Evolutionary conservation across 1,140 invertebrate species (phyloP).

Genomic region (Sitophilus oryzae): DNA sequence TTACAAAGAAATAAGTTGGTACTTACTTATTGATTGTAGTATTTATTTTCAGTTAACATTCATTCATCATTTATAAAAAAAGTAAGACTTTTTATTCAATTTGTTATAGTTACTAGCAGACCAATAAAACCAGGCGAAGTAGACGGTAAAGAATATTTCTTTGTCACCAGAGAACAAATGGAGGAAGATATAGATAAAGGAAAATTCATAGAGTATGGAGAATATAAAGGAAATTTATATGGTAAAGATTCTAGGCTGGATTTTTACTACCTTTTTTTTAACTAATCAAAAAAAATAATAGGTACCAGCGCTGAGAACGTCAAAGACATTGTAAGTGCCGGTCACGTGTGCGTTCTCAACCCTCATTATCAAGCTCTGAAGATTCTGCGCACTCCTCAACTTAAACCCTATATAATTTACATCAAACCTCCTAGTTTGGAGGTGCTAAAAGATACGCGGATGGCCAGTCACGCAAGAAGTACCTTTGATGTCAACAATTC

Average conservation of each 20-base stretch:
- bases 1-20: no score
- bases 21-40: no score
- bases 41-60: no score
- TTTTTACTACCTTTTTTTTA: background rate
- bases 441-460: constrained; percentile 75
- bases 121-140: constrained; percentile 76
- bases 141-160: constrained; percentile 92
- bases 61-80: no score
- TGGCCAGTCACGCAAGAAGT: constrained; percentile 73
- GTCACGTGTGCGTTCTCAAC: constrained; percentile 87
- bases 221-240: constrained; percentile 96
- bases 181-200: constrained; percentile 83
- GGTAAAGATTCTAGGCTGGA: constrained; percentile 48
- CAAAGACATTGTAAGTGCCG: constrained; percentile 77
- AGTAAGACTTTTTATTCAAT: no score
- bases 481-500: constrained; percentile 86
- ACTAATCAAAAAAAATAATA: background rate
- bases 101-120: constrained; percentile 76
- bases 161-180: constrained; percentile 84
- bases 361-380: constrained; percentile 94
- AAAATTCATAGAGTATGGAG: constrained; percentile 94
- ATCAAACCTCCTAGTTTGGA: constrained; percentile 86
- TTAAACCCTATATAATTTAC: constrained; percentile 94
- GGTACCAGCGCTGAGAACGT: constrained; percentile 82
- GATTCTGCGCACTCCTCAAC: constrained; percentile 79